Evolutionary conservation across 2,113 vertebrate species (phyloP), one percentile per base, ranked within the genome.

Genomic region (Urocitellus parryii): DNA sequence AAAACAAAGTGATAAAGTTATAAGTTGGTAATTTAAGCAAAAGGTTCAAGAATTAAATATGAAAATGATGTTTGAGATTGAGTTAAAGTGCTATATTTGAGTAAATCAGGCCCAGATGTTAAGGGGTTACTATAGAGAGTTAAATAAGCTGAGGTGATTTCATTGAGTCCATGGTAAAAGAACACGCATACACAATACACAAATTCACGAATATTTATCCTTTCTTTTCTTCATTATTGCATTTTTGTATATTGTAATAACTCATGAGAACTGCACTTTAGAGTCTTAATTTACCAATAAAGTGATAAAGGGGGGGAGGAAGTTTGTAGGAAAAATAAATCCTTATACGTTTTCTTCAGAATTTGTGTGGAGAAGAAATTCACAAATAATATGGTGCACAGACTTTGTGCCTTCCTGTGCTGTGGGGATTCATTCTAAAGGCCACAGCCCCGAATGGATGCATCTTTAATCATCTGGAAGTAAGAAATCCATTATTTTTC

Each of bases 391-490:
- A 34, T 9, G 42, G 32, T n/a, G 16, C 65, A 32, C 24, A 77
- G 24, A 34, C 70, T 56, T 76, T 48, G 39, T 94, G 80, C 81
- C 81, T 95, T 95, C 1, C 1, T 65, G 25, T 24, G 8, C 67
- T 24, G 1, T 8, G 32, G 76, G 61, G 42, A 73, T 32, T 79
- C 13, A 34, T 53, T 88, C 25, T 90, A n/a, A 82, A 88, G 78
- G 68, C 25, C 0, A 3, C 25, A 4, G 24, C 14, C 3, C 58
- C 51, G 89, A 97, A 70, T 92, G 77, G 77, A 34, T 95, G 45
- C 76, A 81, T 88, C 92, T 97, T 95, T 95, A 93, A 84, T 98
- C 96, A 96, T 87, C 92, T 94, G 97, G 92, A 97, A 96, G 94
- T 92, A 91, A 97, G 95, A 95, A 96, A 89, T 93, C 88, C 93